These are phyloP conservation scores for Malurus leucopterus DNA, from an alignment of 2,797 vertebrate genomes.

Conservation along the genomic window DNA sequence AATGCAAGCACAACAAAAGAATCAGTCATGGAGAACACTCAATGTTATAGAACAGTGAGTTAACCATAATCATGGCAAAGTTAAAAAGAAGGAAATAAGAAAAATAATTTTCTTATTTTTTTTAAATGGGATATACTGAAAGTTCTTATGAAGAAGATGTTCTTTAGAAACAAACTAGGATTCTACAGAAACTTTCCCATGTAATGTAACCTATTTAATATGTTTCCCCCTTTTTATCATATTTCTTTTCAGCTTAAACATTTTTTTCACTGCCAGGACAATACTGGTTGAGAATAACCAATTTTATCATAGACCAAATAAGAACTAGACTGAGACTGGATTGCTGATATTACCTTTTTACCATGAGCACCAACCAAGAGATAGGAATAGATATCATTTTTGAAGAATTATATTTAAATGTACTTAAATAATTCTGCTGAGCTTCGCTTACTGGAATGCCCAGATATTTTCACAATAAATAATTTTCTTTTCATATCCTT, in stretches of 20 bases:
- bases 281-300: neutral
- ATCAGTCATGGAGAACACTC: conserved; percentile 9
- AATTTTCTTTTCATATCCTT: neutral
- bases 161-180: neutral
- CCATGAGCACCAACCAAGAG: neutral
- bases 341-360: neutral
- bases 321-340: neutral
- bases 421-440: neutral
- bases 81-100: conserved; percentile 7
- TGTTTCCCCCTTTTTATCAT: neutral
- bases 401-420: neutral
- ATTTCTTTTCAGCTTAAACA: neutral
- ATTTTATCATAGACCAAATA: neutral
- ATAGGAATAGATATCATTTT: neutral
- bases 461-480: neutral
- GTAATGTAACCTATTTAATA: neutral
- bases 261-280: neutral
- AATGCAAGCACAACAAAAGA: conserved; percentile 40
- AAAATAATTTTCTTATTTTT: conserved; percentile 9
- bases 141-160: neutral
- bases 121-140: neutral
- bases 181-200: neutral
- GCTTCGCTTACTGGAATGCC: neutral
- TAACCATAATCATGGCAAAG: conserved; percentile 45
- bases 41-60: conserved; percentile 31